These are phyloP conservation scores for Corythucha ciliata DNA, from an alignment of 2,888 invertebrate genomes.

Conservation along the genomic window DNA sequence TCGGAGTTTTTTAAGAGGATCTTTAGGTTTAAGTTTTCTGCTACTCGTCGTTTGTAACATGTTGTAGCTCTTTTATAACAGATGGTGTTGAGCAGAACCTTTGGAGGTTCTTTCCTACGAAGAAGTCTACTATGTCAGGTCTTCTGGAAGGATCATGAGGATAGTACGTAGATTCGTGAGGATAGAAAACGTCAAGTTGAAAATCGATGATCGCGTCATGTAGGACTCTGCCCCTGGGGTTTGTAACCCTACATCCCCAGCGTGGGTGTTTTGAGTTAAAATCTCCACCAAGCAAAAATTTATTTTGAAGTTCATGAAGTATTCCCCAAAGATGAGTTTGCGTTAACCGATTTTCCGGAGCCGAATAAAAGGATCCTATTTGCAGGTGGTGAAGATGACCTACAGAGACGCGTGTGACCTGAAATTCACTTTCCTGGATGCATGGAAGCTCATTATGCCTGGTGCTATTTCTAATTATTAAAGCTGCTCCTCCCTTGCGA, in stretches of 20 bases:
- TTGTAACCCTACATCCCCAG: not conserved
- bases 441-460: not conserved
- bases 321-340: not conserved
- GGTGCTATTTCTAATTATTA: not conserved
- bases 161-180: not conserved
- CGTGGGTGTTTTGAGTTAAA: constrained; percentile 1
- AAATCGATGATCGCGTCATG: too few species aligned
- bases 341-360: too few species aligned
- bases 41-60: not conserved
- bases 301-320: not conserved
- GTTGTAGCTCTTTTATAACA: not conserved
- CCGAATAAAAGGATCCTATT: constrained; percentile 3
- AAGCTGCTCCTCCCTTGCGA: constrained; percentile 1
- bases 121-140: constrained; percentile 5
- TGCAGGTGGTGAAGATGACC: not conserved
- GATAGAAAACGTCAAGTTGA: not conserved
- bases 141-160: not conserved
- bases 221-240: constrained; percentile 6
- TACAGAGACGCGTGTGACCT: not conserved
- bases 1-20: not conserved
- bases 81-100: not conserved
- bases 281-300: not conserved
- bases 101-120: not conserved
- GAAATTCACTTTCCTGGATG: constrained; percentile 6
- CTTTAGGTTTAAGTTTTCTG: not conserved